These are phyloP conservation scores for Pteropus alecto DNA, from an alignment of 2,113 vertebrate genomes.

Conservation along the genomic window DNA sequence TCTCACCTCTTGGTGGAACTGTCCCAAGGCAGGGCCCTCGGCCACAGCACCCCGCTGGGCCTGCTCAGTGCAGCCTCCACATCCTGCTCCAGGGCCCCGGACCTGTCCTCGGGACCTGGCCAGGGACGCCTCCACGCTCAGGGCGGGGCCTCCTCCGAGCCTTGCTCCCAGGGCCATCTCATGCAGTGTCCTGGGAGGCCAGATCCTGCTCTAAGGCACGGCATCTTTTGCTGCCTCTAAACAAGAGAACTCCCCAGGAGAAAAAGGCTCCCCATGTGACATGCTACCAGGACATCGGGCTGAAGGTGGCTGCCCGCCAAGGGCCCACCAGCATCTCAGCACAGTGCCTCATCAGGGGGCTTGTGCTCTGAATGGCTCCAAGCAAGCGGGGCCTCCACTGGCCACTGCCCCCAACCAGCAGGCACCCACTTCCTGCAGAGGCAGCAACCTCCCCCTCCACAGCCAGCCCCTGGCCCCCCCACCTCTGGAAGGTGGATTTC, in stretches of 20 bases:
- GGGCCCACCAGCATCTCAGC: neutral
- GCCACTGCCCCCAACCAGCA: no score
- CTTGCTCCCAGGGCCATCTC: neutral
- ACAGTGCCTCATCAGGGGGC: neutral
- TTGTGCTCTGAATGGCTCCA: neutral
- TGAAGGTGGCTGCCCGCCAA: neutral
- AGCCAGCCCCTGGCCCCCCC: neutral
- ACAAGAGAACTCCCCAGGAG: neutral
- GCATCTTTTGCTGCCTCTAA: neutral
- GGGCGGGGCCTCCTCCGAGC: neutral
- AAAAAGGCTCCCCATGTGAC: no score
- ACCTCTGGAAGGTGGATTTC: neutral
- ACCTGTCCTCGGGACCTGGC: neutral
- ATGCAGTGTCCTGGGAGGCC: neutral
- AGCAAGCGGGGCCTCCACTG: neutral
- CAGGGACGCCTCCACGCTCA: neutral
- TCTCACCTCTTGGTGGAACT: no score
- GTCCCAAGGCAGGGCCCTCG: no score
- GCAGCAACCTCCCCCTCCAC: neutral
- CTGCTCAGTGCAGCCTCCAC: accelerated
- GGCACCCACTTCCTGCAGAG: neutral
- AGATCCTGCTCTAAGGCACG: neutral
- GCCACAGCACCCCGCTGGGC: neutral
- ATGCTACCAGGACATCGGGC: neutral
- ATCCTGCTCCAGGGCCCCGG: neutral